Evolutionary conservation across 2,888 invertebrate genomes (phyloP), one percentile per base, ranked within the genome.

Genomic region (Acanthacorydalis orientalis): DNA sequence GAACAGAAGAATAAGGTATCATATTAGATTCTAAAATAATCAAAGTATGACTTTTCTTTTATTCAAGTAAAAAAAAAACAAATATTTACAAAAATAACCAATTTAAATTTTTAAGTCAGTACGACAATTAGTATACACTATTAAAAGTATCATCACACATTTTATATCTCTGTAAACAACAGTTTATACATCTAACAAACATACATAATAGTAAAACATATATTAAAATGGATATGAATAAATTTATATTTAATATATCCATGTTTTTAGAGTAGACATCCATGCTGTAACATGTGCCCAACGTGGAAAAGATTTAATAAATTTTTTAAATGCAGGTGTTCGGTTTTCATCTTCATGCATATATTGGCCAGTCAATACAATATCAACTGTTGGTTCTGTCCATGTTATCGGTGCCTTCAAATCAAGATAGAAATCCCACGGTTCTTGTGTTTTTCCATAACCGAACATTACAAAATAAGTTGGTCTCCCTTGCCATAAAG

Each of bases 201-300:
- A 23, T 23, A 23, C 6, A 23, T 23, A 6, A 4, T 23, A 23
- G 23, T 4, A 23, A 23, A 4, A 6, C 6, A 23, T 23, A 23
- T 23, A 23, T 23, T 23, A n/a, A n/a, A n/a, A n/a, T n/a, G n/a
- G n/a, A n/a, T n/a, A n/a, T n/a, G n/a, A n/a, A n/a, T n/a, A n/a
- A n/a, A n/a, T n/a, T n/a, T n/a, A n/a, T n/a, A 35, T 12, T 51
- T 54, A 58, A 50, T 53, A 54, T 34, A 57, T 49, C 54, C 53
- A 61, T 7, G 59, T 56, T 52, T 68, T 64, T 53, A 69, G 72
- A 7, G 64, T 62, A 7, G 69, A 68, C 43, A 70, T 56, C 68
- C 70, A 72, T 34, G 70, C 62, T 6, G 67, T 65, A 1, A 70
- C 60, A 57, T 70, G 70, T 0, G 68, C 60, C 73, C 74, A 76